Base-by-base conservation (phyloP, 2,797 vertebrate species). In the Pelodytes ibericus region DNA sequence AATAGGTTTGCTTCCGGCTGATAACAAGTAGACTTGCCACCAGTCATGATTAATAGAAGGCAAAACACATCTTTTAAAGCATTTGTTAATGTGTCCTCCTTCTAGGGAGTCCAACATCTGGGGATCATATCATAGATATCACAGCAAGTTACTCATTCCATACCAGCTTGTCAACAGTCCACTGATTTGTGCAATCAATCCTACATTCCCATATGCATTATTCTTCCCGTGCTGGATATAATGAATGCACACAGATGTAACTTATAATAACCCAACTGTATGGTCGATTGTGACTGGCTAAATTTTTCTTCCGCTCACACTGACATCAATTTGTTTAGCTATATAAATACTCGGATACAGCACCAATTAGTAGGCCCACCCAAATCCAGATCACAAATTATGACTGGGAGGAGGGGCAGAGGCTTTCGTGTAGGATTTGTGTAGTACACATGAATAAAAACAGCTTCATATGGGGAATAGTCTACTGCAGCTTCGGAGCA, bases 111-210 rank as follows among this genome's bases (percentile, higher is more conserved):
- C 62, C 56, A 78, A 78, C 75, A 78, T 78, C 75, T 78, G 75
- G 69, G 68, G 53, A 78, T 72, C 62, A 39, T 67, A 78, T 78
- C 75, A 78, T 56, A 47, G 62, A 78, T 72, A 72, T 78, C 75
- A 36, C 75, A 78, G 70, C 56, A 66, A 72, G 62, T 78, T 72
- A 78, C 75, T 78, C 70, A 78, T 78, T 78, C 69, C 47, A 78
- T 59, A 58, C 62, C 56, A 31, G 63, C 69, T 72, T 78, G 75
- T 78, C 75, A 72, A 67, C 75, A 53, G 69, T 29, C 18, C n/a
- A 15, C 51, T 77, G 68, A 64, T 77, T 77, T 65, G 49, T 7
- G 29, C 61, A 71, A 77, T 77, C 69, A 77, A 77, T 77, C 69
- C 69, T 77, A 7, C 51, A 33, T 61, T 77, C 69, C 70, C 61